Evolutionary conservation across 2,113 vertebrate genomes (phyloP).

Genomic region (Oriolus oriolus): DNA sequence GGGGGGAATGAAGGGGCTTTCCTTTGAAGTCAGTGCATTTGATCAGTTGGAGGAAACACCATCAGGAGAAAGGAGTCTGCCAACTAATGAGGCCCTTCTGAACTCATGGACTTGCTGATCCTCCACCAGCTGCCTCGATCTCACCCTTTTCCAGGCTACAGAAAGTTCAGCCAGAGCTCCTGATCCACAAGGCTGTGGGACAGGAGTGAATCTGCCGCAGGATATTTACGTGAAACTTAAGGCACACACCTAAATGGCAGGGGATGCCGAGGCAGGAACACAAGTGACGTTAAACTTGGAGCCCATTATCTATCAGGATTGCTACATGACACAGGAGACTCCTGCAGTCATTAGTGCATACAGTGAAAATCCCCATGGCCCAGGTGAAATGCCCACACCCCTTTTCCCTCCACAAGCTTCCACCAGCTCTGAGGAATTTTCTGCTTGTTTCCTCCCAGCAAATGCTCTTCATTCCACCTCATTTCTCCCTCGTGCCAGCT

Average conservation of each 20-base stretch:
- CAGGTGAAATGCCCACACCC: background rate
- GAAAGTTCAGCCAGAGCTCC: background rate
- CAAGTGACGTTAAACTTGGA: background rate
- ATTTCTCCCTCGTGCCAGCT: background rate
- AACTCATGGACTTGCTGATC: background rate
- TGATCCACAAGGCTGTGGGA: background rate
- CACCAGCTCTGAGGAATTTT: background rate
- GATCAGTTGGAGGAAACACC: background rate
- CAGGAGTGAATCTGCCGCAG: accelerated
- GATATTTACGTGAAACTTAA: background rate
- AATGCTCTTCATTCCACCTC: background rate
- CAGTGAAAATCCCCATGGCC: background rate
- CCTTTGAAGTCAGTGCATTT: background rate
- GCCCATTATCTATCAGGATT: background rate
- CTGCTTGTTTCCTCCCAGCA: background rate
- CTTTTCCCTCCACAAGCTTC: background rate
- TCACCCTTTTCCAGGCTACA: background rate
- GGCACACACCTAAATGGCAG: background rate
- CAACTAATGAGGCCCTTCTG: background rate
- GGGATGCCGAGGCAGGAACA: background rate
- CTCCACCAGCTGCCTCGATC: background rate
- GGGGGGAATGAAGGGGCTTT: background rate
- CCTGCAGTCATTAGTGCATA: background rate
- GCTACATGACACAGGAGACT: background rate
- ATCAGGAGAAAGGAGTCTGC: background rate